phyloP scores from a whole-genome alignment of 2,797 vertebrate species.

The Squalus acanthias region DNA sequence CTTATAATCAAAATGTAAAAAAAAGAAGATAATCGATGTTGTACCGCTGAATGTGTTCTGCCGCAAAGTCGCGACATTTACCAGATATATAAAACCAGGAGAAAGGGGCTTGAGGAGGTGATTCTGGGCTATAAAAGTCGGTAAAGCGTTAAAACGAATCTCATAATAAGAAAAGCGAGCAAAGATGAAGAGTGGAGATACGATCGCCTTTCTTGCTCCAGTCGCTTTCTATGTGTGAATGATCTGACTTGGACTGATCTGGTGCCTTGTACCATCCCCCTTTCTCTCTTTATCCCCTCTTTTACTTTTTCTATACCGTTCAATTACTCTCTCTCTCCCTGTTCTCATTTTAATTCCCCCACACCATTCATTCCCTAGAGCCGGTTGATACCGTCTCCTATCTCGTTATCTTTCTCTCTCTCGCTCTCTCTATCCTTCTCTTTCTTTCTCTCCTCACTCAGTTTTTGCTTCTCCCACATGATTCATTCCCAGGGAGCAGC shows the following conservation, averaged over 20 bases:
- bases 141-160: not conserved
- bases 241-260: not conserved
- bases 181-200: not conserved
- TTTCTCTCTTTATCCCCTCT: not conserved
- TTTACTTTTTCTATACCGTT: not conserved
- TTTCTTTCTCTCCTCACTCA: not conserved
- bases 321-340: not conserved
- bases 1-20: not conserved
- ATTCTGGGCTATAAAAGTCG: not conserved
- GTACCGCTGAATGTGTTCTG: not conserved
- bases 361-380: not conserved
- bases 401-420: constrained; percentile 1
- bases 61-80: no score
- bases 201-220: not conserved
- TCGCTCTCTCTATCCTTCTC: not conserved
- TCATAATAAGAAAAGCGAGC: not conserved
- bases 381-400: not conserved
- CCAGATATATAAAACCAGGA: no score
- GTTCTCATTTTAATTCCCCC: not conserved
- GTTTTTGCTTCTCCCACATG: constrained; percentile 9
- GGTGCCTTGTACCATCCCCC: not conserved
- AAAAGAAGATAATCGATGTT: not conserved
- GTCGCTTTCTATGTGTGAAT: not conserved
- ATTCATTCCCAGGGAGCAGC: constrained; percentile 16
- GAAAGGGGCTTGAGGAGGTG: no score